Base-by-base conservation (phyloP, 2,113 vertebrate genomes). In the Onychostoma macrolepis region DNA sequence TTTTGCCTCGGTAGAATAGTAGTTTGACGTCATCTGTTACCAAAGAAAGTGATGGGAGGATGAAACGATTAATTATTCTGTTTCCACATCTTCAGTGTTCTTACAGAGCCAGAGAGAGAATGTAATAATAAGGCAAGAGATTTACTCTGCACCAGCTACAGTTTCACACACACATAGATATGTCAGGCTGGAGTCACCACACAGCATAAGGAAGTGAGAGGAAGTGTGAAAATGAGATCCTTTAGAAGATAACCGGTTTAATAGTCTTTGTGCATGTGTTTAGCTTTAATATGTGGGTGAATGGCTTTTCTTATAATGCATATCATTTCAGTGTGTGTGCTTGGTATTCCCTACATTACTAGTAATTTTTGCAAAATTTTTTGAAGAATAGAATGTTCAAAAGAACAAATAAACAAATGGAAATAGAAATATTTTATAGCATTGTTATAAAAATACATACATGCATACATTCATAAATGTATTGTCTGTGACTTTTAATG, bases 71-170 rank as follows among this genome's bases (percentile, higher is more conserved):
- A 10, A 26, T 81, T 67, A 82, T 82, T 82, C 36, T 61, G 79
- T 63, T 81, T 81, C n/a, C 17, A 56, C 76, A 79, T 43, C n/a
- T 80, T 81, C 26, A 56, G 76, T 10, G 13, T 63, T 81, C 17
- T 80, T 24, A 53, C 33, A 38, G 21, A 79, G 45, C 6, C 56
- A 63, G 33, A 43, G 21, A 50, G 21, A 41, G 30, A 65, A 61
- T n/a, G 21, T 28, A 9, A 6, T 33, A 53, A 79, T 24, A 56
- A 58, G 28, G 48, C 8, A 36, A 79, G 28, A 79, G 0, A 56
- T 12, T 33, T 33, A 36, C 15, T 56, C 48, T 36, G 30, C n/a
- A 11, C 36, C 38, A 43, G 38, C 24, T 71, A 71, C 17, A 71
- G 19, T 71, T 75, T 41, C 69, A 30, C 9, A 74, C 69, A 72